Evolutionary conservation across 64 coral and sea anemone genomes (phyloP).

Genomic region (Pocillopora damicornis): DNA sequence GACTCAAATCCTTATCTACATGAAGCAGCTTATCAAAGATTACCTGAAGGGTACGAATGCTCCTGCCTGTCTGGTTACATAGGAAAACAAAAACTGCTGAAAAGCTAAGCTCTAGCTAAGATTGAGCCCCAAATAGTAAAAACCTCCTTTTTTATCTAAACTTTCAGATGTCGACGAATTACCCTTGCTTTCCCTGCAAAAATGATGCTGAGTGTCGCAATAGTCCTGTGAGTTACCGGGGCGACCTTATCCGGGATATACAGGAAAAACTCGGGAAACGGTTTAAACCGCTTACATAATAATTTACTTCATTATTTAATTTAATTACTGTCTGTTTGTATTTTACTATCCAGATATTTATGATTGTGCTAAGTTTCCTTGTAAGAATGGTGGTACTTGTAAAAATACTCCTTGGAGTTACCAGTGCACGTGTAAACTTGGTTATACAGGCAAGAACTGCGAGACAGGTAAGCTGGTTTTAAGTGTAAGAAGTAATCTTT

Average conservation of each 20-base stretch:
- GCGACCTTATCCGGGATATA: too few species aligned
- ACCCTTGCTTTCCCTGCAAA: too few species aligned
- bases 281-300: too few species aligned
- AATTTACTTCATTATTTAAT: too few species aligned
- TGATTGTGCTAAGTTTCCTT: neutral
- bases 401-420: neutral
- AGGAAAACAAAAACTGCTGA: neutral
- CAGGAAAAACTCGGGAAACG: too few species aligned
- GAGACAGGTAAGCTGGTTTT: neutral
- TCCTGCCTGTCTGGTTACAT: neutral
- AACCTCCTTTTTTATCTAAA: too few species aligned
- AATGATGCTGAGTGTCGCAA: too few species aligned
- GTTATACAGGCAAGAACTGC: neutral
- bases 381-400: neutral
- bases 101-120: neutral
- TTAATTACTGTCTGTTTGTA: too few species aligned
- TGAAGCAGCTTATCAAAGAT: neutral
- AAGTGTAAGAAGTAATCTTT: neutral
- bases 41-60: neutral
- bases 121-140: too few species aligned
- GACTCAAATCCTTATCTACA: neutral
- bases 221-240: too few species aligned
- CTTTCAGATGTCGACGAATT: too few species aligned
- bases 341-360: neutral
- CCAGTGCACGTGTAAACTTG: neutral